Evolutionary conservation across 2,888 invertebrate genomes (phyloP), one percentile per base, ranked within the genome.

Genomic region (Sinelater perroti): DNA sequence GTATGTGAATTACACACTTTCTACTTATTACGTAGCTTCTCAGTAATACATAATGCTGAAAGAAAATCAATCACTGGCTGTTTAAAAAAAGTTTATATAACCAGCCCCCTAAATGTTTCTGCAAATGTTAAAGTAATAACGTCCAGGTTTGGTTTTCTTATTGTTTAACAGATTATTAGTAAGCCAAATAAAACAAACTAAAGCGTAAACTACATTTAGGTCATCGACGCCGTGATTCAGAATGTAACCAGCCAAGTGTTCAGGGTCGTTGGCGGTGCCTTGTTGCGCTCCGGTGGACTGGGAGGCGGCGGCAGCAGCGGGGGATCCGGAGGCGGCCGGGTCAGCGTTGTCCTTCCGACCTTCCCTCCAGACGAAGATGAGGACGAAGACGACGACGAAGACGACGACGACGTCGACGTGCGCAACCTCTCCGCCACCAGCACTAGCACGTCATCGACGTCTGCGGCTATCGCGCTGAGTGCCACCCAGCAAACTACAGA

Each of bases 201-300:
- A n/a, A n/a, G n/a, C n/a, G n/a, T n/a, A n/a, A n/a, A n/a, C n/a
- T n/a, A n/a, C n/a, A n/a, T 8, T 2, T 42, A 86, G 90, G 86
- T 89, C 74, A 81, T 90, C 81, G 89, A 90, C 82, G 83, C 86
- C 78, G 88, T 88, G 77, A 87, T 91, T 78, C 89, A 89, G 82
- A 83, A 85, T 79, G 83, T 90, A 74, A 86, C 87, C 64, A 83
- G 87, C 75, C 82, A 85, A 77, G 79, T 92, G 72, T 85, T 93
- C 78, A 86, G 89, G 72, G 83, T 88, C 61, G 84, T 93, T 73
- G 92, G 92, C 40, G 88, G 92, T 30, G 82, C 87, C 58, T 80
- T 93, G 66, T 82, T 90, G 63, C 82, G 85, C 63, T 73, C 72
- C 59, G 82, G 83, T 60, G 83, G 85, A 72, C 80, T 88, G 56